These are phyloP conservation scores for Sylvilagus bachmani DNA, from an alignment of 2,113 vertebrate genomes.

Conservation along the genomic window DNA sequence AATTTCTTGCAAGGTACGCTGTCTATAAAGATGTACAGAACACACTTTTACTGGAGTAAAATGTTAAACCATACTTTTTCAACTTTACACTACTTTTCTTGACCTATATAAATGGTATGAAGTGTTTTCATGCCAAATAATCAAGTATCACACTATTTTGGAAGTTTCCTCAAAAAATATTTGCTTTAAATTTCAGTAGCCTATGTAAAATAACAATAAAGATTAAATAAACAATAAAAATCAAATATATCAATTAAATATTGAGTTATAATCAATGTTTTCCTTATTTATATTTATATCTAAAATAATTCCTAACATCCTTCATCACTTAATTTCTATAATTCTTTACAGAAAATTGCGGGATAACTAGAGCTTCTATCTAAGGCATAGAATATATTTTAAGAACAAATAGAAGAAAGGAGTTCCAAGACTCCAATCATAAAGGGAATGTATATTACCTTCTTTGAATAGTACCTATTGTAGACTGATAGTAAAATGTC, in stretches of 20 bases:
- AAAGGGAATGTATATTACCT: too few species aligned
- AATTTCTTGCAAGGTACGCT: slow-evolving; percentile 44
- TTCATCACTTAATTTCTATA: neutral
- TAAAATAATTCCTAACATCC: neutral
- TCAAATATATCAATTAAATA: neutral
- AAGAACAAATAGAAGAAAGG: too few species aligned
- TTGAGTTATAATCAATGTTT: neutral
- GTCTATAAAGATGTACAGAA: slow-evolving; percentile 30
- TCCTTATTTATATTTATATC: neutral
- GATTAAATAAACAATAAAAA: neutral
- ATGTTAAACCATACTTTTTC: slow-evolving; percentile 15
- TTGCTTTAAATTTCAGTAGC: neutral
- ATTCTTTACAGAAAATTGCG: too few species aligned
- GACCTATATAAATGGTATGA: neutral
- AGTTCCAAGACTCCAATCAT: too few species aligned
- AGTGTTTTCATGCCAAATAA: fast-evolving
- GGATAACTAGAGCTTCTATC: neutral
- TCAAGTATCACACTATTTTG: neutral
- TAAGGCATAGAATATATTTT: too few species aligned
- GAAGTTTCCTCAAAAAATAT: neutral
- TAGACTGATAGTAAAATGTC: too few species aligned
- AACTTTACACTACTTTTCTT: neutral
- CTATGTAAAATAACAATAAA: neutral
- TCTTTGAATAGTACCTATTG: too few species aligned
- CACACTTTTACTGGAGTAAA: neutral